Conservation (phyloP, 2,888 invertebrate species). For the Eupithecia tripunctaria region DNA sequence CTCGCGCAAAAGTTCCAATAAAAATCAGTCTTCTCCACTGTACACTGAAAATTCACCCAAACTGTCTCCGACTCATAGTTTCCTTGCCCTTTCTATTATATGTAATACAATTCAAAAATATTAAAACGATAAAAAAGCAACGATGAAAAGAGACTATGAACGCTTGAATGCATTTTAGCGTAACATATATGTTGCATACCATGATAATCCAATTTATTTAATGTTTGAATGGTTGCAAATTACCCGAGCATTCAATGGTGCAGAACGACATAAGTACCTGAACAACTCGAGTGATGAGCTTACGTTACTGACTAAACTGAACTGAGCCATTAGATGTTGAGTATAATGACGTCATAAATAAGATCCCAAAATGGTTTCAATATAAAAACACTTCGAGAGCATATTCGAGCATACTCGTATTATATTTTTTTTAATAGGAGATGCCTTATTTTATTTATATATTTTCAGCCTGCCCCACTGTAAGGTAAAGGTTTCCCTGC, state of each 20-base stretch:
- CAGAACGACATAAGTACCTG: conserved; percentile 16
- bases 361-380: neutral
- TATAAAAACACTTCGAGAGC: neutral
- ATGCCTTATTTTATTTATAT: too few species aligned
- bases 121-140: neutral
- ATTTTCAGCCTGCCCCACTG: too few species aligned
- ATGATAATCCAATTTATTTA: conserved; percentile 52
- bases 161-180: conserved; percentile 8
- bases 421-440: too few species aligned
- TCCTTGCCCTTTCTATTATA: neutral
- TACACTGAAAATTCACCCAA: too few species aligned
- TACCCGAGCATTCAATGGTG: conserved; percentile 48
- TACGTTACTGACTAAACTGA: neutral
- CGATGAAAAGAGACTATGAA: neutral
- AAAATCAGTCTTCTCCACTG: too few species aligned
- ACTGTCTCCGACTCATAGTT: neutral
- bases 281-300: conserved; percentile 14
- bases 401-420: too few species aligned
- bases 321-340: neutral
- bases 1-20: neutral
- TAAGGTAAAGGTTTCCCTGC: too few species aligned
- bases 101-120: neutral
- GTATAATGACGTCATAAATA: neutral
- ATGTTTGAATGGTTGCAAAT: conserved; percentile 59
- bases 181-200: conserved; percentile 24